A percentile compares a stretch with the other conserved stretches of the same genome.
Conservation (phyloP, 1,140 invertebrate genomes). For the Zaprionus vittiger region DNA sequence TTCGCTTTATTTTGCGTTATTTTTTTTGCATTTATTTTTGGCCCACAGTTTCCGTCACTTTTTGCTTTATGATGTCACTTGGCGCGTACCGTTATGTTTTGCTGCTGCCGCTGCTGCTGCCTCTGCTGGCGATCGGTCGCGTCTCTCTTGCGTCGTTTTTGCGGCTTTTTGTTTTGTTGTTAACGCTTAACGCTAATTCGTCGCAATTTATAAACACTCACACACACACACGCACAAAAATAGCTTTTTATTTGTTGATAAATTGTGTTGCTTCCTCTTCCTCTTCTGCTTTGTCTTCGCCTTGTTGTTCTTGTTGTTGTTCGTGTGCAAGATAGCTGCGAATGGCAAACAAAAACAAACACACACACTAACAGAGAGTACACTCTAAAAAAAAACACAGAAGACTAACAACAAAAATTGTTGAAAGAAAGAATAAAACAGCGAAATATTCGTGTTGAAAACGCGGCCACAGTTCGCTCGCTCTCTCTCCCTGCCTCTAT, state of each 20-base stretch:
- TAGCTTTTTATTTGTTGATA: constrained; percentile 55
- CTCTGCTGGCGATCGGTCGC: constrained; percentile 18
- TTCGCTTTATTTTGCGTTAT: constrained; percentile 43
- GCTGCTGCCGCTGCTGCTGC: background rate
- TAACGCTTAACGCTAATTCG: constrained; percentile 35
- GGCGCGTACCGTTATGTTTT: constrained; percentile 12
- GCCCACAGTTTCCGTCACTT: constrained; percentile 63
- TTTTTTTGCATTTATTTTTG: constrained; percentile 64
- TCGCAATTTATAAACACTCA: constrained; percentile 27
- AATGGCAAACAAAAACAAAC: constrained; percentile 24
- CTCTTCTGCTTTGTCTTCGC: background rate
- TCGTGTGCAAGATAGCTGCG: constrained; percentile 24
- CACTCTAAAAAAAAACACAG: constrained; percentile 28
- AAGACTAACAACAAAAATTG: constrained; percentile 17
- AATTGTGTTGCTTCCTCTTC: constrained; percentile 26
- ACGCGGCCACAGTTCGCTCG: constrained; percentile 32
- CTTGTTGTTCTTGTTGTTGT: constrained; percentile 15
- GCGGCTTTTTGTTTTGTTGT: constrained; percentile 36
- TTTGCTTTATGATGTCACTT: constrained; percentile 61
- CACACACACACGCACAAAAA: constrained; percentile 18
- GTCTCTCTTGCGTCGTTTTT: constrained; percentile 11
- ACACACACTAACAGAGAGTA: constrained; percentile 5
- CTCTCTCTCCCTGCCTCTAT: constrained; percentile 14
- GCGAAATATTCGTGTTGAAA: constrained; percentile 36
- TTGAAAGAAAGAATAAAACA: constrained; percentile 26